phyloP scores from a whole-genome alignment of 2,888 invertebrate species.

The Syritta pipiens region DNA sequence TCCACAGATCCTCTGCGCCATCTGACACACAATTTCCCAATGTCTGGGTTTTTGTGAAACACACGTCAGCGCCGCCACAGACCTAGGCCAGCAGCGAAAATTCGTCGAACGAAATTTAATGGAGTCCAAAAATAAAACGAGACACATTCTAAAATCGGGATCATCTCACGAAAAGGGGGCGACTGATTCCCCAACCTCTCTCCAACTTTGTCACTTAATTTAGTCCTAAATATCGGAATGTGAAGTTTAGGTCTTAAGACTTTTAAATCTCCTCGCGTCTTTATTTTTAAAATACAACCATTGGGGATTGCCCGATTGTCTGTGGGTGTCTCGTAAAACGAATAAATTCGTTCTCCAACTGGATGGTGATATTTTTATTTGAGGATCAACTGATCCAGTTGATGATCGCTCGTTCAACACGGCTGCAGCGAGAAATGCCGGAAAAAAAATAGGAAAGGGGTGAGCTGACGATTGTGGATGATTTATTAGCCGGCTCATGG shows the following conservation, averaged over 20 bases:
- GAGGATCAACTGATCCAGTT: not conserved
- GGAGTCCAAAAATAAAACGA: conserved; percentile 39
- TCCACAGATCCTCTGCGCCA: not conserved
- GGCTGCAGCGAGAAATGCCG: not conserved
- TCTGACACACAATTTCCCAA: conserved; percentile 26
- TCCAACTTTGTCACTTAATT: conserved; percentile 34
- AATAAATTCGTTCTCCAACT: not conserved
- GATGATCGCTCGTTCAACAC: not conserved
- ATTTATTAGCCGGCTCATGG: too few species aligned
- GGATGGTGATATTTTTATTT: not conserved
- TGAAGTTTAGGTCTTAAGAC: conserved; percentile 37
- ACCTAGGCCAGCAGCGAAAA: not conserved
- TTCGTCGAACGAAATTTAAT: conserved; percentile 50
- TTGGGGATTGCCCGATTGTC: conserved; percentile 17
- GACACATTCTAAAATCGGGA: conserved; percentile 26
- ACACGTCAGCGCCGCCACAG: not conserved
- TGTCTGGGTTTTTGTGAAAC: conserved; percentile 13
- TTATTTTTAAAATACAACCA: conserved; percentile 29
- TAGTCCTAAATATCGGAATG: conserved; percentile 34
- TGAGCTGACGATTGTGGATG: too few species aligned
- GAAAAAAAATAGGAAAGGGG: not conserved
- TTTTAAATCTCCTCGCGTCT: not conserved
- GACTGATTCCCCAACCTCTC: not conserved
- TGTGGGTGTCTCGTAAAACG: not conserved
- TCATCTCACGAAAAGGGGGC: not conserved